Evolutionary conservation across 2,888 invertebrate species (phyloP), one percentile per base, ranked within the genome.

Genomic region (Nezara viridula): DNA sequence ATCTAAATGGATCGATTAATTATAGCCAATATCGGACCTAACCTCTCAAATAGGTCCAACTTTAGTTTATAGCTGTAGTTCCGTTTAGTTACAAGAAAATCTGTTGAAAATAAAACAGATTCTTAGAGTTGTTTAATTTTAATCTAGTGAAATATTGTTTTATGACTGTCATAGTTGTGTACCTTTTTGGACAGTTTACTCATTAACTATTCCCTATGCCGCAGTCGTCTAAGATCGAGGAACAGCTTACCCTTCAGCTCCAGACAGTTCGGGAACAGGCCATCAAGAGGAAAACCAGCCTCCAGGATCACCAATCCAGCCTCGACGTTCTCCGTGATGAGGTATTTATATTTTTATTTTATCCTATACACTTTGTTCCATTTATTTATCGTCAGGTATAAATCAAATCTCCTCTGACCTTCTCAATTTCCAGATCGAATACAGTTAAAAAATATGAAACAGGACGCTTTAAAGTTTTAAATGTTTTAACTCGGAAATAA

Each of bases 261-360:
- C 96, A 97, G 91, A 95, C 95, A 66, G 94, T 98, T 73, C 95
- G 96, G 92, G 97, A 98, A 92, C 97, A 98, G 93, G 96, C 97
- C 92, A 95, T 96, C 87, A 94, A 96, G 91, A 95, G 97, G 92
- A 96, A 95, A 92, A 95, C 95, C 89, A 96, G 96, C 91, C 94
- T 97, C 90, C 95, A 97, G 94, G 97, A 98, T 92, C 98, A 98
- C 92, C 96, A 98, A 91, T 96, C 96, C 92, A 98, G 98, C 92
- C 94, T 98, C 92, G 97, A 98, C 92, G 95, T 97, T 88, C 95
- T 98, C 27, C 95, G 97, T 92, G 96, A 98, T 92, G 98, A 98
- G 94, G 95, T 95, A 92, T 92, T 92, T 27, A 49, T 87, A 24
- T 37, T 19, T 16, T 27, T 47, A 19, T 37, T 37, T 14, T 19